A percentile compares a stretch with the other conserved stretches of the same genome.
These are phyloP conservation scores for Aleiodes leptofemur DNA, from an alignment of 2,888 invertebrate genomes.

Conservation along the genomic window DNA sequence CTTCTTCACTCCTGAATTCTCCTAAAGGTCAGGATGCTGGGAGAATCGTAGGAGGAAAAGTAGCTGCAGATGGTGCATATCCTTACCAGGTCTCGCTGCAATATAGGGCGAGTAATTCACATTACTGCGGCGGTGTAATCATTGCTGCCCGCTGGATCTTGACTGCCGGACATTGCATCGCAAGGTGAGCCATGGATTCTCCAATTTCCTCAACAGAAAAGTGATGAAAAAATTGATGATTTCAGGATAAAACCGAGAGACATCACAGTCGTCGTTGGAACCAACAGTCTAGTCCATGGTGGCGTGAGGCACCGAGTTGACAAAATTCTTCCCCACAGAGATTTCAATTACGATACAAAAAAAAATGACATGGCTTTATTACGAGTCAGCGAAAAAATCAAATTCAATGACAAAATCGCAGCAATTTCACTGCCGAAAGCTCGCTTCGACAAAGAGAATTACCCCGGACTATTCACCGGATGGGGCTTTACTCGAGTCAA, in stretches of 20 bases:
- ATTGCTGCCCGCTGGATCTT: slow-evolving; percentile 45
- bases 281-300: slow-evolving; percentile 74
- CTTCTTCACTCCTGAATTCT: too few relatives aligned
- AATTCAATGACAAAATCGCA: slow-evolving; percentile 71
- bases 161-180: slow-evolving; percentile 49
- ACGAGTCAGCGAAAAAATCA: slow-evolving; percentile 69
- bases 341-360: slow-evolving; percentile 72
- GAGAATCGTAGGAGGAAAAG: slow-evolving; percentile 43
- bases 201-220: too few relatives aligned
- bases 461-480: slow-evolving; percentile 72
- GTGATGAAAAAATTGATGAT: neutral
- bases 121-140: slow-evolving; percentile 50
- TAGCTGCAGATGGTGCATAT: slow-evolving; percentile 46
- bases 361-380: slow-evolving; percentile 76
- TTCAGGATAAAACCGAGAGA: slow-evolving; percentile 36
- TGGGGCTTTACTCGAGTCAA: slow-evolving; percentile 74
- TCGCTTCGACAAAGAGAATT: slow-evolving; percentile 65
- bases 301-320: slow-evolving; percentile 74
- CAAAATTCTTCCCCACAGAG: slow-evolving; percentile 74
- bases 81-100: slow-evolving; percentile 47
- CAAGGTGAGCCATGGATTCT: slow-evolving; percentile 34
- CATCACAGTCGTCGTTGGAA: slow-evolving; percentile 75
- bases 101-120: neutral
- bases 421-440: slow-evolving; percentile 73
- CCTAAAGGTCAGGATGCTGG: slow-evolving; percentile 20